Evolutionary conservation across 2,888 invertebrate genomes (phyloP).

Genomic region (Neoscelio sp.): DNA sequence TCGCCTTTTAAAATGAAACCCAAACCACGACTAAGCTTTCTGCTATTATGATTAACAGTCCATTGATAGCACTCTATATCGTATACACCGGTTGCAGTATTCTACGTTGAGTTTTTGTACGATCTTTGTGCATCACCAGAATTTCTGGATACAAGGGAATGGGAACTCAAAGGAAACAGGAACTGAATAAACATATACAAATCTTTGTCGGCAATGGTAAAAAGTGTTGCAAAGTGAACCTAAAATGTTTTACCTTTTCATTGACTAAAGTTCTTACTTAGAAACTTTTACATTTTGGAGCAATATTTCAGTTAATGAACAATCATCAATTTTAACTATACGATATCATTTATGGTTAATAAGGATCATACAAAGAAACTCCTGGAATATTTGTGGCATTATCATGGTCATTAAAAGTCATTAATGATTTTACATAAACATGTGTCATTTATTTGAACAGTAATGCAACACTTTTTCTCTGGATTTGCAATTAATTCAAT

Average conservation of each 20-base stretch:
- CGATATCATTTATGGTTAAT: no score
- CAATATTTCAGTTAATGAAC: no score
- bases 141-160: background rate
- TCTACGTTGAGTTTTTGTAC: background rate
- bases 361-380: no score
- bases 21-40: background rate
- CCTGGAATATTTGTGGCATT: no score
- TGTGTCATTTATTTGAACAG: no score
- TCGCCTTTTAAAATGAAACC: background rate
- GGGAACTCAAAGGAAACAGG: background rate
- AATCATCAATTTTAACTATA: no score
- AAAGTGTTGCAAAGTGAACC: background rate
- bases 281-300: no score
- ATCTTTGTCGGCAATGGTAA: background rate
- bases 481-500: no score
- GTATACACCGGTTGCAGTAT: background rate
- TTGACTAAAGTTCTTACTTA: background rate
- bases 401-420: no score
- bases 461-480: no score
- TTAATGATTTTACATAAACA: no score
- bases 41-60: background rate
- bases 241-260: background rate
- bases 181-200: constrained; percentile 11
- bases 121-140: background rate
- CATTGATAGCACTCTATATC: constrained; percentile 3